Evolutionary conservation across 2,113 vertebrate genomes (phyloP), one percentile per base, ranked within the genome.

Genomic region (Oncorhynchus gorbuscha): DNA sequence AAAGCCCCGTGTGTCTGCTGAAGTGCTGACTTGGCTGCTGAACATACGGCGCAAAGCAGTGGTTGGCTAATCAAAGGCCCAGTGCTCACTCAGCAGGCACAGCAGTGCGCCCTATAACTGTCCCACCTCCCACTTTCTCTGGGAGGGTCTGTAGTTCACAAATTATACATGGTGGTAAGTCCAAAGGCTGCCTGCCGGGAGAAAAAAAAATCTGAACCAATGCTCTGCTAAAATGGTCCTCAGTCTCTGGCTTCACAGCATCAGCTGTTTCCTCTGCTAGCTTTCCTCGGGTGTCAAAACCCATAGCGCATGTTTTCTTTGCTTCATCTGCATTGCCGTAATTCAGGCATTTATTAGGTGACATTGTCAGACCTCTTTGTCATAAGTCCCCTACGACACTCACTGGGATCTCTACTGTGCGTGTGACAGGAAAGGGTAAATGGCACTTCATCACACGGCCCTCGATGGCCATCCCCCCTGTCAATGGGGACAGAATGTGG

Each of bases 21-120:
- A 49, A 20, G 39, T 71, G 35, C 69, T 24, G 45, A 49, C 45
- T 71, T 45, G 49, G 35, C 20, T 51, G 70, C 45, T 71, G 49
- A 51, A 28, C 24, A 72, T 16, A 72, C 13, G 70, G 22, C 2
- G 22, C 20, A 8, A 7, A 14, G n/a, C 12, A 4, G 35, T 18
- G 69, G n/a, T 14, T 13, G 45, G 69, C 6, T 22, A 71, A 71
- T 71, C n/a, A 45, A 45, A 71, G 69, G 69, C 39, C 39, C 39
- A 14, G 70, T 55, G 48, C 45, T 22, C 70, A 72, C 18, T 72
- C 70, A 72, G 70, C 70, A 30, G 49, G 58, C 70, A 28, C 48
- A 62, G 59, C 59, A 62, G n/a, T n/a, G n/a, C n/a, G 8, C n/a
- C 59, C 59, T 62, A 62, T 22, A 16, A 72, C 48, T 20, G 32